Base-by-base conservation (phyloP, 2,113 vertebrate species). In the Origma solitaria region DNA sequence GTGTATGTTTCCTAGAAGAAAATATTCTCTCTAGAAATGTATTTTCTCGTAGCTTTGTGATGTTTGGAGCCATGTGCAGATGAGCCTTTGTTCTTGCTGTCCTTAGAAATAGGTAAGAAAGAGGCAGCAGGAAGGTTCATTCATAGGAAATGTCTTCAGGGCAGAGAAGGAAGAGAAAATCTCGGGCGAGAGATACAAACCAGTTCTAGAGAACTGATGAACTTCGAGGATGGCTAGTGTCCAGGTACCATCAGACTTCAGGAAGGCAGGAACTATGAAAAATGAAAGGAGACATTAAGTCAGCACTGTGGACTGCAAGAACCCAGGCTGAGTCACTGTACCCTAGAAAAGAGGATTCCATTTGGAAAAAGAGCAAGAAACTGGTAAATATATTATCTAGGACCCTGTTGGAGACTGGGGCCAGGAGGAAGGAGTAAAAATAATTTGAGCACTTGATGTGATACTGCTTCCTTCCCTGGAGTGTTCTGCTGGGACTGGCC, bases 261-360 rank as follows among this genome's bases (percentile, higher is more conserved):
- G 71, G 30, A 73, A 93, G 82, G 66, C 82, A 92, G 82, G 62
- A 96, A 73, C 88, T 92, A 71, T 94, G 83, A 91, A 96, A 95
- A 90, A 85, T 80, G 68, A 35, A 88, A 81, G 76, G 92, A 96
- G 95, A 94, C 95, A 82, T 97, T 10, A 97, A 90, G 94, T 96
- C 94, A 96, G 86, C 92, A 44, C 51, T 92, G 86, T 81, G 94
- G 96, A 94, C 71, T 96, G 85, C 3, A 0, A 95, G 76, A 90
- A 73, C 27, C 75, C 71, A 82, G 88, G 47, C 91, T 96, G 94
- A 94, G 94, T 97, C 94, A 97, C 68, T 90, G 71, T 77, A 77
- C 88, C 86, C 71, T 86, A 86, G 62, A 69, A 93, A 75, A 92
- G 80, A 88, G 24, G 42, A 86, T 94, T 45, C 49, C 6, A 1